These are phyloP conservation scores for Chauna torquata DNA, from an alignment of 2,113 vertebrate genomes.

Conservation along the genomic window DNA sequence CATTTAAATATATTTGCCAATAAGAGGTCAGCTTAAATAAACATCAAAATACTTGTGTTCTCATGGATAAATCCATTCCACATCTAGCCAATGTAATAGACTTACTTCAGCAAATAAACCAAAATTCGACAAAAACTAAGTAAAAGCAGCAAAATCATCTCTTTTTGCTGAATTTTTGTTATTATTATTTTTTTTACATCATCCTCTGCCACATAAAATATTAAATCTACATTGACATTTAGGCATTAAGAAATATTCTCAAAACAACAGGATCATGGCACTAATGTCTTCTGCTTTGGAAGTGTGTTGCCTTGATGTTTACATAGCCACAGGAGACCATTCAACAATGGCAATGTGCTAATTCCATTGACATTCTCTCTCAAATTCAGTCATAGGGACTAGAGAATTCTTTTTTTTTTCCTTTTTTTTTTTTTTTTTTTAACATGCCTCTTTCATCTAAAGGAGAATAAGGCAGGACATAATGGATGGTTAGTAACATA, in stretches of 20 bases:
- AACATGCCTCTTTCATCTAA: constrained; percentile 52
- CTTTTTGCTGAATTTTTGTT: background rate
- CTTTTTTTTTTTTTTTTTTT: background rate
- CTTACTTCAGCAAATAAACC: background rate
- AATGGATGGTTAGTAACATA: constrained; percentile 54
- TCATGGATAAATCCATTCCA: background rate
- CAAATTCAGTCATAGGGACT: constrained; percentile 46
- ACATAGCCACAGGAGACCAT: constrained; percentile 49
- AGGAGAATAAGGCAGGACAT: constrained; percentile 46
- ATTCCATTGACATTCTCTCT: constrained; percentile 62
- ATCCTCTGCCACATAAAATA: background rate
- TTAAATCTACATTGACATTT: background rate
- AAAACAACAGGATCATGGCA: background rate
- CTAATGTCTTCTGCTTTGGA: constrained; percentile 5
- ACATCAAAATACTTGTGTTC: rapidly evolving
- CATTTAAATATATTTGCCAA: background rate
- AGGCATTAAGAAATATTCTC: background rate
- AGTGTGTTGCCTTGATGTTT: constrained; percentile 59
- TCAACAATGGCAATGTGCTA: constrained; percentile 51
- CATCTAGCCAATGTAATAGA: background rate
- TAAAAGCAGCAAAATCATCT: background rate
- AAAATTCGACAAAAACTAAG: background rate
- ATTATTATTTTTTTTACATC: background rate
- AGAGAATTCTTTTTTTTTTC: background rate
- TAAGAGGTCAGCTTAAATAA: background rate